phyloP scores from a whole-genome alignment of 2,888 invertebrate species.

The Callyntrura guangdongensis region DNA sequence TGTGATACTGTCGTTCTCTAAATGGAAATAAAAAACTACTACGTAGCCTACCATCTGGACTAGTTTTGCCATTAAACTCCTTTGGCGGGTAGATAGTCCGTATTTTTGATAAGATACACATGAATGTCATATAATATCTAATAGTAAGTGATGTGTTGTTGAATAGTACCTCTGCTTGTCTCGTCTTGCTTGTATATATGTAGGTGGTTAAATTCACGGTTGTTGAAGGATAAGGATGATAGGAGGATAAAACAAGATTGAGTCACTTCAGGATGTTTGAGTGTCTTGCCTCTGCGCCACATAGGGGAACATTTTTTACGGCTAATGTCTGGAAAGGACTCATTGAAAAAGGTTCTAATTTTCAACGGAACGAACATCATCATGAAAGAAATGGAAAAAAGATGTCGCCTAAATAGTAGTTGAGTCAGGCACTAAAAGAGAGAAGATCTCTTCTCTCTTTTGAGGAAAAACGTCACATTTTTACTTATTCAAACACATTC shows the following conservation, averaged over 20 bases:
- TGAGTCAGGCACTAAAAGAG: background rate
- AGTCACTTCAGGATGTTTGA: conserved; percentile 63
- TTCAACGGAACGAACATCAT: conserved; percentile 43
- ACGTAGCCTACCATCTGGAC: conserved; percentile 15
- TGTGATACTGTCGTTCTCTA: background rate
- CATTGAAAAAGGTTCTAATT: conserved; percentile 59
- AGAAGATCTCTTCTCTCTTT: conserved; percentile 23
- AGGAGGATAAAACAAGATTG: conserved; percentile 62
- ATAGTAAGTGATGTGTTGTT: background rate
- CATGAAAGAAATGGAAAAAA: conserved; percentile 19
- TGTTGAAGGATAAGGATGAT: background rate
- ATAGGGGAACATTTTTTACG: conserved; percentile 45
- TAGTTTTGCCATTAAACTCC: conserved; percentile 4
- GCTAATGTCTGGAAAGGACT: conserved; percentile 46
- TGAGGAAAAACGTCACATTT: conserved; percentile 17
- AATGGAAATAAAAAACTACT: conserved; percentile 63
- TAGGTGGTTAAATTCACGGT: background rate
- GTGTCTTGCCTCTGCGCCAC: conserved; percentile 46
- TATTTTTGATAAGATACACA: background rate
- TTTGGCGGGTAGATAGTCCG: background rate
- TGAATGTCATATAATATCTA: background rate
- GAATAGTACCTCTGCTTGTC: background rate
- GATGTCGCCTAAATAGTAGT: background rate
- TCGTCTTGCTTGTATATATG: background rate
- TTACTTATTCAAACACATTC: conserved; percentile 20